Evolutionary conservation across 2,888 invertebrate species (phyloP).

Genomic region (Falcaria lacertinaria): DNA sequence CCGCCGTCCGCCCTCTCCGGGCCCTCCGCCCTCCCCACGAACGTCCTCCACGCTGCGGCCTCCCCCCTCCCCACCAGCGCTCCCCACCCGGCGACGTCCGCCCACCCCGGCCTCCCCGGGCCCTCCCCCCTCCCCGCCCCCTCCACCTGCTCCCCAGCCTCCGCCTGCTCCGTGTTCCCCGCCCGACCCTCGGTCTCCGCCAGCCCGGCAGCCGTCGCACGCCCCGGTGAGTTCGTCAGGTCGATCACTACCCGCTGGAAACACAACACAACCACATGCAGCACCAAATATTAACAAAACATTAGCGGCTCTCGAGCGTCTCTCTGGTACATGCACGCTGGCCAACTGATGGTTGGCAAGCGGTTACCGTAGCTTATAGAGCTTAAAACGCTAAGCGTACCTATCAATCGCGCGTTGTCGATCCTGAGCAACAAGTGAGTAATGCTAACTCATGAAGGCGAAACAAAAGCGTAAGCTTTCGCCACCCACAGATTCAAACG

Average conservation of each 20-base stretch:
- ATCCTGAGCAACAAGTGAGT: too few relatives aligned
- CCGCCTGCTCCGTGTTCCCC: slow-evolving; percentile 7
- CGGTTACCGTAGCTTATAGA: too few relatives aligned
- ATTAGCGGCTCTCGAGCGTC: too few relatives aligned
- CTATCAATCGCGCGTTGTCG: too few relatives aligned
- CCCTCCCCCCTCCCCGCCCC: slow-evolving; percentile 7
- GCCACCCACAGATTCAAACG: too few relatives aligned
- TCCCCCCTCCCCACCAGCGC: slow-evolving; percentile 14
- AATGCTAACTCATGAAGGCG: too few relatives aligned
- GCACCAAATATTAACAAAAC: too few relatives aligned
- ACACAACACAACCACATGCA: slow-evolving; percentile 2
- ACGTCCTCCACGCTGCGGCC: slow-evolving; percentile 12
- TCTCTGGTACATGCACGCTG: too few relatives aligned
- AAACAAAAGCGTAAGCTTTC: too few relatives aligned
- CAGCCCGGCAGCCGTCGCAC: too few relatives aligned
- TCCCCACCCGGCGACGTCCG: slow-evolving; percentile 7
- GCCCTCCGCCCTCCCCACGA: slow-evolving; percentile 7
- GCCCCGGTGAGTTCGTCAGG: slow-evolving; percentile 49
- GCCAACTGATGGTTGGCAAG: too few relatives aligned
- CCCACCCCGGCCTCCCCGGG: slow-evolving; percentile 5
- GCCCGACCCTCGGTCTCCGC: slow-evolving; percentile 3
- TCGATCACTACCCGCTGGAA: slow-evolving; percentile 62
- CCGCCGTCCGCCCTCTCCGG: slow-evolving; percentile 2
- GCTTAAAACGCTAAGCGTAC: too few relatives aligned
- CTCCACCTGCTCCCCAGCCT: slow-evolving; percentile 7